A percentile compares a stretch with the other conserved stretches of the same genome.
Conservation (phyloP, 2,888 invertebrate species). For the Trissolcus japonicus region DNA sequence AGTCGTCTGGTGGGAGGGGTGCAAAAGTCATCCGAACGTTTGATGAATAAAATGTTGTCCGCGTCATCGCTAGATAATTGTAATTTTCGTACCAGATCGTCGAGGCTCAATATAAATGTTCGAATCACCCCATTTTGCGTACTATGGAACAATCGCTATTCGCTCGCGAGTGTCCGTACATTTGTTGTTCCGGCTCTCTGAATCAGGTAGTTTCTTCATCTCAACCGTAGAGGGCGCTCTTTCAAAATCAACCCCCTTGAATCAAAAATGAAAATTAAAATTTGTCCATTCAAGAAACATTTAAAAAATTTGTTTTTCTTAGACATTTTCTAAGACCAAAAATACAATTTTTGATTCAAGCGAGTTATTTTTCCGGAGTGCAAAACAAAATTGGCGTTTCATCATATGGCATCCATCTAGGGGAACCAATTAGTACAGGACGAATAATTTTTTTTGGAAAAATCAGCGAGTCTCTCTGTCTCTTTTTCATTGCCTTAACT, state of each 20-base stretch:
- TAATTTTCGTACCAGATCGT: slow-evolving; percentile 24
- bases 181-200: slow-evolving; percentile 8
- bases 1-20: slow-evolving; percentile 54
- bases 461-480: slow-evolving; percentile 26
- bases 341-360: too few species aligned
- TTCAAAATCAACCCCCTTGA: too few species aligned
- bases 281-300: too few species aligned
- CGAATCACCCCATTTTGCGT: slow-evolving; percentile 52
- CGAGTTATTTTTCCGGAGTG: too few species aligned
- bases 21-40: slow-evolving; percentile 68
- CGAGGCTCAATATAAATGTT: slow-evolving; percentile 67
- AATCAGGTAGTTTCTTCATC: slow-evolving; percentile 3
- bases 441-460: slow-evolving; percentile 1
- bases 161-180: slow-evolving; percentile 1
- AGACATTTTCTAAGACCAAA: too few species aligned
- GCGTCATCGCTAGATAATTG: slow-evolving; percentile 60
- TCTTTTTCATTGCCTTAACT: slow-evolving; percentile 39
- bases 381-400: neutral
- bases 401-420: slow-evolving; percentile 5
- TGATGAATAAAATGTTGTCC: slow-evolving; percentile 58
- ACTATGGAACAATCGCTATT: slow-evolving; percentile 51
- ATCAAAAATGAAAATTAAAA: too few species aligned
- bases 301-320: too few species aligned
- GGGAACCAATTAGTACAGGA: slow-evolving; percentile 2
- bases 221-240: too few species aligned